phyloP scores from a whole-genome alignment of 2,797 vertebrate genomes.

The Emys orbicularis region DNA sequence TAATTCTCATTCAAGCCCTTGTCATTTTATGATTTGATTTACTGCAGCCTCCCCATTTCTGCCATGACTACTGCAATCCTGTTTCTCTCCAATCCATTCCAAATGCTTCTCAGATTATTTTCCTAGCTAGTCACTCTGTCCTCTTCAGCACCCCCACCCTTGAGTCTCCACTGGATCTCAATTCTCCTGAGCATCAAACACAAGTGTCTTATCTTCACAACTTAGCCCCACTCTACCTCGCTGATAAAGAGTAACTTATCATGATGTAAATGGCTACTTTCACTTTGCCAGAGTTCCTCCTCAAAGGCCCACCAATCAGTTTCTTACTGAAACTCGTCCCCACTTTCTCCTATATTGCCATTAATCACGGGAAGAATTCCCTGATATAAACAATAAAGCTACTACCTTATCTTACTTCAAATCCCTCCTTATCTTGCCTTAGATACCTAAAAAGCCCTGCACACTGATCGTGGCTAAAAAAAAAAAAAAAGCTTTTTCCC shows the following conservation, averaged over 20 bases:
- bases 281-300: conserved; percentile 12
- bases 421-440: neutral
- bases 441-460: conserved; percentile 33
- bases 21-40: neutral
- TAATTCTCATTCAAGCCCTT: neutral
- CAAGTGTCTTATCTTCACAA: neutral
- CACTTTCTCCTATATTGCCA: neutral
- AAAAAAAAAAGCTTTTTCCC: neutral
- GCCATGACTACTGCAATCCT: neutral
- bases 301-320: neutral
- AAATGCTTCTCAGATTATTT: neutral
- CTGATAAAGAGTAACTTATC: neutral
- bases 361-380: conserved; percentile 44
- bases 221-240: neutral
- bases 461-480: neutral
- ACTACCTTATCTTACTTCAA: neutral
- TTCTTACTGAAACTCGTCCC: conserved; percentile 29
- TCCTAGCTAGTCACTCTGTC: neutral
- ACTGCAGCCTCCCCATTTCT: neutral
- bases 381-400: neutral
- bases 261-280: conserved; percentile 10
- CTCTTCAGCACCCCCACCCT: neutral
- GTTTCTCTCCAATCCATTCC: conserved; percentile 3
- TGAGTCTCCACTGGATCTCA: neutral
- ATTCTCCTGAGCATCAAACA: neutral